Evolutionary conservation across 2,113 vertebrate genomes (phyloP).

Genomic region (Xenus cinereus): DNA sequence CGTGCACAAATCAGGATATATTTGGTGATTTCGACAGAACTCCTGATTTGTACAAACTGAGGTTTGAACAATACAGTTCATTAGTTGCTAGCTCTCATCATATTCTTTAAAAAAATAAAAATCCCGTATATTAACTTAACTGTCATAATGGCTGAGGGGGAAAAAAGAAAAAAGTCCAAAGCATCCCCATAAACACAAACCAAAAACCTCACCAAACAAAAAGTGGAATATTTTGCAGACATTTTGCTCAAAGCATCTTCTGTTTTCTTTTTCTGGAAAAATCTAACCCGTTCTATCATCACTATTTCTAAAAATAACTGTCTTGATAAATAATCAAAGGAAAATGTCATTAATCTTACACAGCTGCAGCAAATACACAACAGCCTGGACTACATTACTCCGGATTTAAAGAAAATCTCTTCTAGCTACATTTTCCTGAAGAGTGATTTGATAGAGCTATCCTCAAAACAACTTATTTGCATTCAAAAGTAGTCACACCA

Average conservation of each 20-base stretch:
- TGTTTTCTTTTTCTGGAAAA: not conserved
- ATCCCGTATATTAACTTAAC: not conserved
- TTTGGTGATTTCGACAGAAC: not conserved
- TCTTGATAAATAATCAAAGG: not conserved
- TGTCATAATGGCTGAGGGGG: not conserved
- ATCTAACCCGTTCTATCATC: not conserved
- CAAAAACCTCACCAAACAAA: not conserved
- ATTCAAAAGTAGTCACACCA: not conserved
- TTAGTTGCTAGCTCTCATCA: not conserved
- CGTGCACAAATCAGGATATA: not conserved
- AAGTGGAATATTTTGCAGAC: not conserved
- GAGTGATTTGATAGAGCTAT: not conserved
- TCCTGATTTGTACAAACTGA: fast-evolving
- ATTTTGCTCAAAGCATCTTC: not conserved
- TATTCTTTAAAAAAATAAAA: not conserved
- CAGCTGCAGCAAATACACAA: not conserved
- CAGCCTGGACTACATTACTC: not conserved
- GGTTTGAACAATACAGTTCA: not conserved
- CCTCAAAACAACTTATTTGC: not conserved
- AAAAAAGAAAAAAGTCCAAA: not conserved
- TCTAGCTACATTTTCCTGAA: not conserved
- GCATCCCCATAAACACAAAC: not conserved
- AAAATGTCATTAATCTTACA: not conserved
- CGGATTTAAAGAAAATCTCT: not conserved
- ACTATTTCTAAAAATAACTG: not conserved